A percentile compares a stretch with the other conserved stretches of the same genome.
phyloP scores from a whole-genome alignment of 37 sponge, comb jelly and placozoan genomes.

The Halichondria panicea region DNA sequence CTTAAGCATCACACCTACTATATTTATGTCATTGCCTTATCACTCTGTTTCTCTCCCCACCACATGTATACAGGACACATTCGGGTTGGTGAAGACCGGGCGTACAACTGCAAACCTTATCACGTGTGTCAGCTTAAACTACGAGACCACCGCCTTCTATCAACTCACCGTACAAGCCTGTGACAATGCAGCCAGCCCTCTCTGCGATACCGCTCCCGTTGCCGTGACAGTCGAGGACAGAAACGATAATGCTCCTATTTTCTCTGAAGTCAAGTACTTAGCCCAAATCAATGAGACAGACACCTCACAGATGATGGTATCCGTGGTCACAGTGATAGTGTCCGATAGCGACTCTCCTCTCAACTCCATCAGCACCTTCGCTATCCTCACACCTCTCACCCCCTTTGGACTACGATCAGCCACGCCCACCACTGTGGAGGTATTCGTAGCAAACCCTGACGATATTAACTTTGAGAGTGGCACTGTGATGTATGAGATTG shows the following conservation, averaged over 20 bases:
- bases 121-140: conserved; percentile 30
- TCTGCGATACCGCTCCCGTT: conserved; percentile 22
- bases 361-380: conserved; percentile 40
- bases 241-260: conserved; percentile 66
- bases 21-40: neutral
- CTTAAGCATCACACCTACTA: no score
- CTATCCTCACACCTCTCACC: conserved; percentile 18
- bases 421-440: neutral
- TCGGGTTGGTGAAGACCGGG: conserved; percentile 15
- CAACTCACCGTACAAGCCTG: conserved; percentile 20
- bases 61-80: conserved; percentile 24
- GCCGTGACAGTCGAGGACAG: conserved; percentile 42
- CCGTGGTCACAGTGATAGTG: conserved; percentile 15
- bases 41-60: neutral
- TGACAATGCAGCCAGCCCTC: conserved; percentile 26
- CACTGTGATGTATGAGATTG: conserved; percentile 12
- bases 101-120: conserved; percentile 12
- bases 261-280: conserved; percentile 8
- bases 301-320: neutral
- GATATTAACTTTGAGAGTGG: conserved; percentile 48
- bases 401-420: conserved; percentile 45
- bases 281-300: conserved; percentile 36
- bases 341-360: conserved; percentile 57
- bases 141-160: conserved; percentile 17
- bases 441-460: conserved; percentile 29